Evolutionary conservation across 64 coral and sea anemone genomes (phyloP).

Genomic region (Orbicella faveolata): DNA sequence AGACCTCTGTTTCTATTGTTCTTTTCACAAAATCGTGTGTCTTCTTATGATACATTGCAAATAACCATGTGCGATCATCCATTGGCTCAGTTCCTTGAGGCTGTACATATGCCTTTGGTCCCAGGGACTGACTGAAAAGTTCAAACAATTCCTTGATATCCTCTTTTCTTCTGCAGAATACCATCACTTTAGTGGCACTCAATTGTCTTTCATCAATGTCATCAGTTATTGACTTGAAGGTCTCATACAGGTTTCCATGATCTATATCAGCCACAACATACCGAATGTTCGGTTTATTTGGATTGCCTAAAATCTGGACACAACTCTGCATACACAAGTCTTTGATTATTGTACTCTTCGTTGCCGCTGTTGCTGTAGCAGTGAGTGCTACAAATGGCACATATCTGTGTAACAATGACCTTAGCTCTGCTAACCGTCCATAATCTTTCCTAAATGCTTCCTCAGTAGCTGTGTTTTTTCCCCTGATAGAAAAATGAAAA

Average conservation of each 20-base stretch:
- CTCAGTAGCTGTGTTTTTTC: background rate
- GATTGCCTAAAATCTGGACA: slow-evolving; percentile 4
- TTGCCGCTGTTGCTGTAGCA: slow-evolving; percentile 57
- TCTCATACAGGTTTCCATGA: slow-evolving; percentile 6
- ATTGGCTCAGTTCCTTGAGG: slow-evolving; percentile 15
- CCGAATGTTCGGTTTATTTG: slow-evolving; percentile 49
- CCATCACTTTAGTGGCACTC: slow-evolving; percentile 52
- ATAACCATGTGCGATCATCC: slow-evolving; percentile 55
- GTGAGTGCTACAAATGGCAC: slow-evolving; percentile 55
- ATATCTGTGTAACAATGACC: slow-evolving; percentile 39
- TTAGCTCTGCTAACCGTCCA: slow-evolving; percentile 52
- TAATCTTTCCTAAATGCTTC: slow-evolving; percentile 72
- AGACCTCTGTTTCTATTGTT: slow-evolving; percentile 61
- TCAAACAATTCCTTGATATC: slow-evolving; percentile 80
- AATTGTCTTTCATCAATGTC: slow-evolving; percentile 17
- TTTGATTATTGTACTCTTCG: slow-evolving; percentile 10
- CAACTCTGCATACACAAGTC: slow-evolving; percentile 57
- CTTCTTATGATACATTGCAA: slow-evolving; percentile 79
- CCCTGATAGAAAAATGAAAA: background rate
- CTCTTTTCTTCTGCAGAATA: slow-evolving; percentile 55
- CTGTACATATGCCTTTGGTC: slow-evolving; percentile 12
- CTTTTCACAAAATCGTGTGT: slow-evolving; percentile 63
- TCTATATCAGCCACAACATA: slow-evolving; percentile 28
- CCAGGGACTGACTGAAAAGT: slow-evolving; percentile 40
- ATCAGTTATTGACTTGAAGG: slow-evolving; percentile 55